Base-by-base conservation (phyloP, 2,888 invertebrate genomes). In the Tolmerus cingulatus region DNA sequence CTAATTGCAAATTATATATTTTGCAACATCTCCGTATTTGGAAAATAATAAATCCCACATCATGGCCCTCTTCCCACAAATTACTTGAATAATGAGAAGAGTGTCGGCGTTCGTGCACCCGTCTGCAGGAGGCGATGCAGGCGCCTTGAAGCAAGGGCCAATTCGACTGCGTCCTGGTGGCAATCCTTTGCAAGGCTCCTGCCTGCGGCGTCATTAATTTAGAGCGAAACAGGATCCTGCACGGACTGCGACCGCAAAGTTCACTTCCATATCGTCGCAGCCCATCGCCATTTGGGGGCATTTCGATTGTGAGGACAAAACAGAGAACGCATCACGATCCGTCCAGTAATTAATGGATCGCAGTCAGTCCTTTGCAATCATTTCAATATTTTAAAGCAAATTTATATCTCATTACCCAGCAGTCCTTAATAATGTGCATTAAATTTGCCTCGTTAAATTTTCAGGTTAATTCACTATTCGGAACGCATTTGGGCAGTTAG, bases 331-430 rank as follows among this genome's bases (percentile, higher is more conserved):
- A 37, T 34, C 78, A 78, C 43, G 23, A 23, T 40, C 14, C 78
- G 43, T 9, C 78, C 78, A 14, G 78, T 43, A 78, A 78, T 78
- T 78, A 78, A 78, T 78, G 78, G 37, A 8, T 78, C 78, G 19
- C 37, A 78, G 23, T 37, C 43, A 23, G 23, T 19, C 78, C 40
- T 55, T 14, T 27, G 51, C n/a, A 46, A 55, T 34, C 9, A 81
- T 81, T 81, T 81, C 43, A 30, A 81, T 81, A 81, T 81, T 81
- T 81, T 81, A 81, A 81, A 81, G 55, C 51, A n/a, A 81, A 81
- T 81, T 51, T 81, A 81, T 81, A 37, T 37, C 81, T 81, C 81
- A 81, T 81, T 81, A 81, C n/a, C 34, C 51, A n/a, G 30, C 34
- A 51, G 55, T 27, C 81, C 81, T 81, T 81, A 55, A 51, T 81